Evolutionary conservation across 2,888 invertebrate genomes (phyloP), one percentile per base, ranked within the genome.

Genomic region (Biston stratarius): DNA sequence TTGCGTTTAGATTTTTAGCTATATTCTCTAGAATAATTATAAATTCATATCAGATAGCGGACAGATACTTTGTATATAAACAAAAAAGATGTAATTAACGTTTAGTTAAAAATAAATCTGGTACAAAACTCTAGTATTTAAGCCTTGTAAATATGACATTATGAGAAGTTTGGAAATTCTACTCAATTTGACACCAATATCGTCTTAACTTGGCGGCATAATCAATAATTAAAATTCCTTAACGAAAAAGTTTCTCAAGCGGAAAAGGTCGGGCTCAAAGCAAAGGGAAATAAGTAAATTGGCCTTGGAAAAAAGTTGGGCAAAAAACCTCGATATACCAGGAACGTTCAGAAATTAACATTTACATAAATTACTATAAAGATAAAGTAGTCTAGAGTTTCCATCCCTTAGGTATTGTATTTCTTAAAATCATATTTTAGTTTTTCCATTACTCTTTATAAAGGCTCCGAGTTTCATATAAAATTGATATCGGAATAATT

Each of bases 211-310:
- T 80, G 68, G 69, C 70, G 70, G 76, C 77, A 78, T 80, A 77
- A 79, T 83, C 83, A 84, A 85, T 86, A 84, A 87, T 87, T 86
- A 84, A 87, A 86, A 84, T 83, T 81, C 78, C 76, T 70, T 60
- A 67, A 76, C 69, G 71, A 56, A 77, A 56, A 82, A 69, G 72
- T 78, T 77, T 72, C 74, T 72, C 74, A 61, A 70, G 73, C 67
- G 76, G 71, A 78, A 79, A 82, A 81, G 77, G 75, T 75, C 71
- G 66, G 61, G 67, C 71, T 64, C 64, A 80, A 64, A 72, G 76
- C 70, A 73, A 80, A 53, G 53, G 53, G 48, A 62, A 80, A 80
- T 77, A 81, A 79, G 76, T 75, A 82, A 84, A 83, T 81, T 79
- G 77, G 69, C 67, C 74, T 77, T 71, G 68, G 63, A 60, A 57